Percentiles rank a stretch among this genome's conserved stretches.
These are phyloP conservation scores for Atta colombica DNA, from an alignment of 1,140 invertebrate genomes.

Conservation along the genomic window DNA sequence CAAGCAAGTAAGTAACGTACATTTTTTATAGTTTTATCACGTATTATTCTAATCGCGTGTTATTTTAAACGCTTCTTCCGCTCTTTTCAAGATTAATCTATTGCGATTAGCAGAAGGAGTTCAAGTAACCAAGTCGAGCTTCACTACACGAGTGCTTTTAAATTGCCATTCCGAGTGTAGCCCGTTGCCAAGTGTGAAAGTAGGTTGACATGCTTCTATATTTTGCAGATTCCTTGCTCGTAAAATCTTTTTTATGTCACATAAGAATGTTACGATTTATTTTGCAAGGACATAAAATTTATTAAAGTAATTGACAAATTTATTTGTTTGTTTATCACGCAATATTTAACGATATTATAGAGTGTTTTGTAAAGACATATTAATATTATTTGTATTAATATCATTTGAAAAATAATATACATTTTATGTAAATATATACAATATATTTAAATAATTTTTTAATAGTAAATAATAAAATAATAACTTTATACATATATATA, in stretches of 20 bases:
- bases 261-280: conserved; percentile 40
- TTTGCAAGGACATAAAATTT: conserved; percentile 47
- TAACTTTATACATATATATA: too few species aligned
- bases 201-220: conserved; percentile 44
- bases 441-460: too few species aligned
- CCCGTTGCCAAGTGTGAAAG: conserved; percentile 67
- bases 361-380: too few species aligned
- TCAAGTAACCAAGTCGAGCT: conserved; percentile 29
- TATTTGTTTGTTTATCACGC: conserved; percentile 40
- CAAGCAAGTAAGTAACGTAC: not conserved
- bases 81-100: conserved; percentile 1
- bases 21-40: not conserved
- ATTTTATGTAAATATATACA: too few species aligned
- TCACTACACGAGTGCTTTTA: conserved; percentile 9
- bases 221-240: conserved; percentile 19
- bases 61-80: conserved; percentile 22
- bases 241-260: conserved; percentile 45
- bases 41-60: conserved; percentile 9
- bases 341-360: conserved; percentile 27
- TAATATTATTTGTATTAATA: too few species aligned
- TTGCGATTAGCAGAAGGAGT: conserved; percentile 33
- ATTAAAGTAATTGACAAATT: conserved; percentile 60
- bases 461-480: too few species aligned
- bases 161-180: conserved; percentile 31
- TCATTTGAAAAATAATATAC: too few species aligned